Percentiles rank a stretch among this genome's conserved stretches.
Conservation (phyloP, 2,113 vertebrate species). For the Hemiscyllium ocellatum region DNA sequence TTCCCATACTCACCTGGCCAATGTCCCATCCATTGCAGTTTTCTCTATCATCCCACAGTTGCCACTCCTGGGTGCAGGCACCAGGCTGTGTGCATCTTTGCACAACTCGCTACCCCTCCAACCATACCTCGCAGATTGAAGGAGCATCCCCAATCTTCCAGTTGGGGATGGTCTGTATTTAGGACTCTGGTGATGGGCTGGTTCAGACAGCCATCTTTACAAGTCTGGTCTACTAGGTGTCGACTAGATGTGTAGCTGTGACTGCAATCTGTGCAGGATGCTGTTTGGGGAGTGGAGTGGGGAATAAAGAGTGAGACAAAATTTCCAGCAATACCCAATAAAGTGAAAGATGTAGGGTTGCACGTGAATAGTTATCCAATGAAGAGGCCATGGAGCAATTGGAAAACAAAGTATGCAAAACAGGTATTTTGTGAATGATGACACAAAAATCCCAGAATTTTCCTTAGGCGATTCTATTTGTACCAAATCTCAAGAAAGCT, state of each 20-base stretch:
- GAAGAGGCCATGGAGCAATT: not conserved
- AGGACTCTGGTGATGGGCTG: too few relatives aligned
- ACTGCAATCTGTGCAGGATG: not conserved
- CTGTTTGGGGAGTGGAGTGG: not conserved
- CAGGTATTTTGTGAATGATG: not conserved
- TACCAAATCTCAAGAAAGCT: not conserved
- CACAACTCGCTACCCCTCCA: too few relatives aligned
- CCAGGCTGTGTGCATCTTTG: too few relatives aligned
- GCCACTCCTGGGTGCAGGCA: too few relatives aligned
- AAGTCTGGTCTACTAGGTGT: not conserved
- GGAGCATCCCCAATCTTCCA: too few relatives aligned
- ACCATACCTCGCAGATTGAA: too few relatives aligned
- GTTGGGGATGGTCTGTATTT: too few relatives aligned
- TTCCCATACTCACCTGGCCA: too few relatives aligned
- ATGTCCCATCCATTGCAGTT: too few relatives aligned
- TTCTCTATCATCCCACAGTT: too few relatives aligned
- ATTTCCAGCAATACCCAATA: not conserved
- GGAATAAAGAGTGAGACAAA: not conserved
- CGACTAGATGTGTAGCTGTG: not conserved
- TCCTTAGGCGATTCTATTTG: conserved; percentile 6
- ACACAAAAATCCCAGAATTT: not conserved
- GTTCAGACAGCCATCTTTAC: too few relatives aligned
- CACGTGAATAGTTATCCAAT: not conserved
- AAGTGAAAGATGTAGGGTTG: not conserved
- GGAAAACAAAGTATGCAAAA: not conserved